Evolutionary conservation across 35 echinoderm and acorn worm genomes (phyloP), one percentile per base, ranked within the genome.

Genomic region (Chiridota heheva): DNA sequence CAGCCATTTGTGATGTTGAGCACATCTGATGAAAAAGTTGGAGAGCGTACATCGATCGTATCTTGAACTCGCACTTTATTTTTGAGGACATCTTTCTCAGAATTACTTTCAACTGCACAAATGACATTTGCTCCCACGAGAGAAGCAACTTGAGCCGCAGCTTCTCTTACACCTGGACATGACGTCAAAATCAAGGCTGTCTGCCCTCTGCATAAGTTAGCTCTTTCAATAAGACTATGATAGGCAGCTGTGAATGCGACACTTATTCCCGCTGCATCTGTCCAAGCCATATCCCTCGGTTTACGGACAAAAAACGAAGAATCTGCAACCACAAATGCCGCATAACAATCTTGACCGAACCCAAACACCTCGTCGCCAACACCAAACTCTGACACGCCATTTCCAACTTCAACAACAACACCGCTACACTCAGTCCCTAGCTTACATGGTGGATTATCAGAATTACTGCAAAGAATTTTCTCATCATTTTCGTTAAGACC

Each of bases 191-290:
- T 83, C 4, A 97, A 70, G 29, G 91, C n/a, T 29, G 71, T 80
- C 57, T 97, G 88, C 17, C 81, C 89, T 17, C 66, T 70, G 36
- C 35, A 69, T 7, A 97, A 33, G 22, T 81, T 77, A 24, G 93
- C 88, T 58, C 93, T 72, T 56, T 91, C 79, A 58, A 88, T 58
- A 7, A 97, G 56, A 49, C 83, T 83, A 42, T 87, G 57, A 60
- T 91, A 91, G 35, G 93, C 84, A 22, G 72, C 58, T 36, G 82
- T 48, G 69, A 97, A 87, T 61, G 84, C 42, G 4, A 79, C 41
- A 17, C 82, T 41, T 28, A 75, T 84, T 17, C 77, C 58, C 1
- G 84, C 70, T 61, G 69, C 49, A n/a, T 83, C 70, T 2, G 38
- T 15, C 22, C 46, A 64, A 59, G 38, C 77, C 5, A 87, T 0